phyloP scores from a whole-genome alignment of 2,113 vertebrate genomes.

The Chinchilla lanigera region DNA sequence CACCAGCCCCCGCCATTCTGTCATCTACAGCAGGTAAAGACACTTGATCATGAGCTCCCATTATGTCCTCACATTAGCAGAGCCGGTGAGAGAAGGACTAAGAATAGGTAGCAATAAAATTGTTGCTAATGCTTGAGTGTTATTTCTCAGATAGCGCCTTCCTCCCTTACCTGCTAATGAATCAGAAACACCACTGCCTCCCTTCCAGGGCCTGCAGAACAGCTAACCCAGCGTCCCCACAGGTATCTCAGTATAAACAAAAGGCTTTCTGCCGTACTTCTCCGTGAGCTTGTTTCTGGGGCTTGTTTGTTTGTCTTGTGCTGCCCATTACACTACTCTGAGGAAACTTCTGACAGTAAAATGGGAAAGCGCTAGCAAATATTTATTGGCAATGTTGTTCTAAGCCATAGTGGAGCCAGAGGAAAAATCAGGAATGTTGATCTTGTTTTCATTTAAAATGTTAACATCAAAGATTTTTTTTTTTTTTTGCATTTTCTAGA shows the following conservation, averaged over 20 bases:
- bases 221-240: neutral
- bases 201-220: neutral
- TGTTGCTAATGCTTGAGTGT: neutral
- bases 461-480: neutral
- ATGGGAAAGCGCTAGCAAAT: neutral
- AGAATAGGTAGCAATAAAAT: conserved; percentile 51
- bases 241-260: neutral
- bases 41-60: conserved; percentile 41
- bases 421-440: neutral
- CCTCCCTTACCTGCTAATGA: conserved; percentile 48
- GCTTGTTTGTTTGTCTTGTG: neutral
- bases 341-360: conserved; percentile 1
- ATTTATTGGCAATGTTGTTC: neutral
- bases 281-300: neutral
- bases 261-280: neutral
- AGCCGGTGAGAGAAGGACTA: conserved; percentile 11
- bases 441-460: neutral
- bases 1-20: neutral
- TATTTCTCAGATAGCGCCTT: neutral
- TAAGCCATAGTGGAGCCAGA: neutral
- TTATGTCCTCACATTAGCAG: conserved; percentile 5
- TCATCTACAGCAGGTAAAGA: neutral
- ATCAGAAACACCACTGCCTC: neutral
- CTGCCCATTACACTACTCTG: neutral
- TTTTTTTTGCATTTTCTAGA: neutral